Percentiles rank a stretch among this genome's conserved stretches.
Conservation (phyloP, 2,888 invertebrate genomes). For the Drymonia ruficornis region DNA sequence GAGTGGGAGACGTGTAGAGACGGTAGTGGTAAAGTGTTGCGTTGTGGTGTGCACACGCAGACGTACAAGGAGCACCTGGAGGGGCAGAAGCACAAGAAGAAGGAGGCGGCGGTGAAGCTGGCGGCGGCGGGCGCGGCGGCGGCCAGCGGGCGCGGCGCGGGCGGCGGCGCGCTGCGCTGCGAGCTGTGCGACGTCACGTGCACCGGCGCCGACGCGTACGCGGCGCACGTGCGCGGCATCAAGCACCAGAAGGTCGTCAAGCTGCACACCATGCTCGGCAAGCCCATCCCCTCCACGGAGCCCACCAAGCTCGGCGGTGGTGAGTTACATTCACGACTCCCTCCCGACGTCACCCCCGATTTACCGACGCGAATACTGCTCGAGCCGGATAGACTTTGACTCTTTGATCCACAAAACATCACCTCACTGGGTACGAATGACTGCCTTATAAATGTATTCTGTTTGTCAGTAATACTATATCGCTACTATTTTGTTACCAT, state of each 20-base stretch:
- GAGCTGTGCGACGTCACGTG: constrained; percentile 99
- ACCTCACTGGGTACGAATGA: no score
- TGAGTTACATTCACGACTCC: constrained; percentile 9
- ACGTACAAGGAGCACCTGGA: constrained; percentile 95
- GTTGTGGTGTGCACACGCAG: constrained; percentile 35
- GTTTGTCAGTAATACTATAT: no score
- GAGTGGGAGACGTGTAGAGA: no score
- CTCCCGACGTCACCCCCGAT: no score
- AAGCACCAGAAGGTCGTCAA: constrained; percentile 99
- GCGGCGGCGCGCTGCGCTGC: constrained; percentile 90
- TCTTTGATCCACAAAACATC: no score
- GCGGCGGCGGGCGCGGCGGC: constrained; percentile 84
- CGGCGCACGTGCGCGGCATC: constrained; percentile 98
- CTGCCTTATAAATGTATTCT: no score
- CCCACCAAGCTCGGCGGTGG: constrained; percentile 91
- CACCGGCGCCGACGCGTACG: constrained; percentile 99
- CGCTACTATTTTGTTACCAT: no score
- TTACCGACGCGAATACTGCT: no score
- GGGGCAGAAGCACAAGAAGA: constrained; percentile 99
- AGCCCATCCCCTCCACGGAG: constrained; percentile 98
- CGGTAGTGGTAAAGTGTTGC: no score
- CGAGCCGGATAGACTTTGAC: no score
- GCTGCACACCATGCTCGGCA: constrained; percentile 98
- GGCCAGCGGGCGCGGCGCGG: constrained; percentile 55
- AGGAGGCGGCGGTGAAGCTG: constrained; percentile 91